Conservation (phyloP, 2,113 vertebrate species). For the Podocnemis expansa region DNA sequence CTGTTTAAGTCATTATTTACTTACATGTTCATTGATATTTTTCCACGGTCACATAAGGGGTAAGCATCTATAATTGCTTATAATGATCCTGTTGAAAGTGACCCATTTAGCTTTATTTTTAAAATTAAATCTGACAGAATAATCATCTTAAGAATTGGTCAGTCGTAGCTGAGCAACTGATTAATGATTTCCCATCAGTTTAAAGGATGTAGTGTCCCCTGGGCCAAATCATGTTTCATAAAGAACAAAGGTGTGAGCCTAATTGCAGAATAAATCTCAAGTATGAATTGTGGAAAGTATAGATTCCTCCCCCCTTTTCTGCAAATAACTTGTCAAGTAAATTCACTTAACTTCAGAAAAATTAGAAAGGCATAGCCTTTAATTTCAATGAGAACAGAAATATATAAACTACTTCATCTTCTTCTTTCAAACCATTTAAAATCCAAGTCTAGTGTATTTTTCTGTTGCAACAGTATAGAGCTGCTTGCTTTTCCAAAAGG, state of each 20-base stretch:
- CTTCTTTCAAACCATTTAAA: conserved; percentile 59
- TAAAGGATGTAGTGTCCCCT: conserved; percentile 53
- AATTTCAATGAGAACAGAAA: conserved; percentile 46
- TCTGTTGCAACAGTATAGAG: conserved; percentile 32
- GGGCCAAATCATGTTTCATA: conserved; percentile 54
- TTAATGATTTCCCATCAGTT: conserved; percentile 62
- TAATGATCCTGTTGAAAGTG: conserved; percentile 7
- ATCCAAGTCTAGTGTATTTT: conserved; percentile 50
- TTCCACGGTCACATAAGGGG: conserved; percentile 31
- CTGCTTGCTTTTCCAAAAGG: conserved; percentile 68
- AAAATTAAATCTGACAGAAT: conserved; percentile 20
- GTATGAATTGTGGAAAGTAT: conserved; percentile 40
- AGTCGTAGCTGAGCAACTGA: conserved; percentile 18
- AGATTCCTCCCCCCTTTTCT: conserved; percentile 65
- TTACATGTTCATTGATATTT: not conserved
- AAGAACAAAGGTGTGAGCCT: conserved; percentile 56
- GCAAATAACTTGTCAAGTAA: conserved; percentile 48
- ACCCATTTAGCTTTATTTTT: not conserved
- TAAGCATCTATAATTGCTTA: conserved; percentile 27
- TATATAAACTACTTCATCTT: conserved; percentile 30
- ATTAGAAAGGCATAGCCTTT: conserved; percentile 11
- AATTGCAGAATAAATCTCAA: conserved; percentile 67
- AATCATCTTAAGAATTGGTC: conserved; percentile 12
- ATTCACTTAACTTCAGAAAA: conserved; percentile 57
- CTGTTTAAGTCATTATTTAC: conserved; percentile 1